Percentiles rank a stretch among this genome's conserved stretches.
phyloP scores from a whole-genome alignment of 2,113 vertebrate species.

The Eudorcas thomsonii region DNA sequence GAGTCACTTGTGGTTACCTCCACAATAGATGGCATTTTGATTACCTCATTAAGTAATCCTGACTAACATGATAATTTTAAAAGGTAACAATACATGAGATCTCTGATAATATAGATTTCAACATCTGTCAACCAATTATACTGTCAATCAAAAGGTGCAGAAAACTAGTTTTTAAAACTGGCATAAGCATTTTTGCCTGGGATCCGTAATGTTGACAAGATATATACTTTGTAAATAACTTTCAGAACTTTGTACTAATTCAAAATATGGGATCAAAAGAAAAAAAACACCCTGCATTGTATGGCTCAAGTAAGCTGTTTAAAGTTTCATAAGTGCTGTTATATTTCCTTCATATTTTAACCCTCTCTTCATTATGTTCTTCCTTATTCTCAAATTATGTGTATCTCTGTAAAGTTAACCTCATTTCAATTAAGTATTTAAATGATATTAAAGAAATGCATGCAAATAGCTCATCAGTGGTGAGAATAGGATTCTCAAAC shows the following conservation, averaged over 20 bases:
- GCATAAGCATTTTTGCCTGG: not conserved
- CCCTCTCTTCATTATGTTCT: not conserved
- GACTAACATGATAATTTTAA: constrained; percentile 12
- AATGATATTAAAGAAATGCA: not conserved
- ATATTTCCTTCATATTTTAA: not conserved
- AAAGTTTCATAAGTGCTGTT: not conserved
- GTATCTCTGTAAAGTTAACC: not conserved
- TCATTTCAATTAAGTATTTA: not conserved
- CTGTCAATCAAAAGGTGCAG: not conserved
- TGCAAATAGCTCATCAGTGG: not conserved
- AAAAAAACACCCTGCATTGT: not conserved
- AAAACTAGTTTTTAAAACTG: constrained; percentile 16
- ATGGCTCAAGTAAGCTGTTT: not conserved
- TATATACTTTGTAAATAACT: not conserved
- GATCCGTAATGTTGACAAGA: not conserved
- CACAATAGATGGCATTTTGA: not conserved
- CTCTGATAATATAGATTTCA: not conserved
- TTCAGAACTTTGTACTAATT: not conserved
- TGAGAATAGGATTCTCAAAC: not conserved
- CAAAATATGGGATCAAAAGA: not conserved
- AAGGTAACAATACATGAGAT: not conserved
- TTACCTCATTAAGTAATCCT: not conserved
- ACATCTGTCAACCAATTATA: constrained; percentile 21
- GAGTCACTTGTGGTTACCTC: not conserved
- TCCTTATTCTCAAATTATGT: not conserved